Evolutionary conservation across 1,140 invertebrate species (phyloP).

Genomic region (Paraescarpia echinospica): DNA sequence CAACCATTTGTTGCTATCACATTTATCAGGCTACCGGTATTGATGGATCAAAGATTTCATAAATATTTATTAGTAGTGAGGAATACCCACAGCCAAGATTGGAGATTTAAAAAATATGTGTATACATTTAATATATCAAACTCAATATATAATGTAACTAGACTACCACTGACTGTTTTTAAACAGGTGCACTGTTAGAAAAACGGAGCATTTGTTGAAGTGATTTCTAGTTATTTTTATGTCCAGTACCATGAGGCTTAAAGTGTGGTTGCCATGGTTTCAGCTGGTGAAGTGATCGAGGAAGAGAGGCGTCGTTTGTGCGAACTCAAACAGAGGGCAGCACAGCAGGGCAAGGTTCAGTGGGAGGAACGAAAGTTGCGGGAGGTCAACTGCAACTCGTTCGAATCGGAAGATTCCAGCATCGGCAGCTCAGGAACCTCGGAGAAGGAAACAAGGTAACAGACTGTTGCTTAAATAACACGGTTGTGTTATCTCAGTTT

Average conservation of each 20-base stretch:
- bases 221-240: too few relatives aligned
- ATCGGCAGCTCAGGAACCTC: conserved; percentile 73
- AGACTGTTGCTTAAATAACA: background rate
- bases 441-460: conserved; percentile 64
- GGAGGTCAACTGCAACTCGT: conserved; percentile 69
- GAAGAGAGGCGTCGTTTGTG: conserved; percentile 83
- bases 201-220: too few relatives aligned
- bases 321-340: conserved; percentile 80
- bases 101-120: too few relatives aligned
- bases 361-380: conserved; percentile 73
- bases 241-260: background rate
- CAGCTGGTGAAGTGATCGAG: conserved; percentile 86
- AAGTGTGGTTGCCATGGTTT: conserved; percentile 20
- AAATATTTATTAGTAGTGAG: too few relatives aligned
- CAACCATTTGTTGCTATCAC: too few relatives aligned
- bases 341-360: conserved; percentile 82
- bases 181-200: too few relatives aligned
- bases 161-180: too few relatives aligned
- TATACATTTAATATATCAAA: too few relatives aligned
- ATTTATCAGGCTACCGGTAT: too few relatives aligned
- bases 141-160: too few relatives aligned
- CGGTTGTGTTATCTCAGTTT: background rate
- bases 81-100: too few relatives aligned
- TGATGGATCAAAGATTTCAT: too few relatives aligned
- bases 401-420: conserved; percentile 92